Percentiles rank a stretch among this genome's conserved stretches.
Conservation (phyloP, 2,888 invertebrate species). For the Microctonus hyperodae region DNA sequence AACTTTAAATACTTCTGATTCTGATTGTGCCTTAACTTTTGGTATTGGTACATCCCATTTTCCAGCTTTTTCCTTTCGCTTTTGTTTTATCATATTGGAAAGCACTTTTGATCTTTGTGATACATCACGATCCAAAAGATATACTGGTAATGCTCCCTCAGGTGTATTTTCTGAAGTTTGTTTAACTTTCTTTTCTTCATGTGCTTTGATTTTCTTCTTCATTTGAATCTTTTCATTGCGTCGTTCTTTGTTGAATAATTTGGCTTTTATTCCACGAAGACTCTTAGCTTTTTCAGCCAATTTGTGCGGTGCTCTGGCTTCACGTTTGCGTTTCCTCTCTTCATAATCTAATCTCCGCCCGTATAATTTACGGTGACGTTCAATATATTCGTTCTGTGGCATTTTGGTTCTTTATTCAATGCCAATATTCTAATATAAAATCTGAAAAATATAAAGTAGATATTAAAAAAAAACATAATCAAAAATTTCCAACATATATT, state of each 20-base stretch:
- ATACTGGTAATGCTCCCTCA: conserved; percentile 94
- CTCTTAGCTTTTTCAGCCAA: conserved; percentile 89
- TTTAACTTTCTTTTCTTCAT: conserved; percentile 92
- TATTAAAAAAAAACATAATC: background rate
- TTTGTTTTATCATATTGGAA: conserved; percentile 99
- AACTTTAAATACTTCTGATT: conserved; percentile 96
- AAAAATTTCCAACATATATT: background rate
- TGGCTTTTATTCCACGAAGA: conserved; percentile 95
- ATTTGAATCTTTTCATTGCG: conserved; percentile 99
- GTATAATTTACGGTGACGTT: conserved; percentile 94
- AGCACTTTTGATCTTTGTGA: conserved; percentile 94
- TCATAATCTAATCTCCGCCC: conserved; percentile 98
- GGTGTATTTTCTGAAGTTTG: conserved; percentile 82
- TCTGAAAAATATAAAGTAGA: background rate
- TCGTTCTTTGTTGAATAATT: conserved; percentile 95
- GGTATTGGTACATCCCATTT: conserved; percentile 99
- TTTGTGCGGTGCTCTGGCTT: conserved; percentile 93
- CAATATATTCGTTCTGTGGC: conserved; percentile 99
- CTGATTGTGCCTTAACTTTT: conserved; percentile 95
- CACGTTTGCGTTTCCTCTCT: conserved; percentile 93
- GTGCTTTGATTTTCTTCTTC: conserved; percentile 97
- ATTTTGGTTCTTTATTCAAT: conserved; percentile 64
- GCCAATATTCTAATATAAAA: background rate
- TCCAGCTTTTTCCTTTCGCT: conserved; percentile 98
- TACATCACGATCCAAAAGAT: conserved; percentile 95